Percentiles rank a stretch among this genome's conserved stretches.
phyloP scores from a whole-genome alignment of 2,797 vertebrate genomes.

The Danio kyathit region DNA sequence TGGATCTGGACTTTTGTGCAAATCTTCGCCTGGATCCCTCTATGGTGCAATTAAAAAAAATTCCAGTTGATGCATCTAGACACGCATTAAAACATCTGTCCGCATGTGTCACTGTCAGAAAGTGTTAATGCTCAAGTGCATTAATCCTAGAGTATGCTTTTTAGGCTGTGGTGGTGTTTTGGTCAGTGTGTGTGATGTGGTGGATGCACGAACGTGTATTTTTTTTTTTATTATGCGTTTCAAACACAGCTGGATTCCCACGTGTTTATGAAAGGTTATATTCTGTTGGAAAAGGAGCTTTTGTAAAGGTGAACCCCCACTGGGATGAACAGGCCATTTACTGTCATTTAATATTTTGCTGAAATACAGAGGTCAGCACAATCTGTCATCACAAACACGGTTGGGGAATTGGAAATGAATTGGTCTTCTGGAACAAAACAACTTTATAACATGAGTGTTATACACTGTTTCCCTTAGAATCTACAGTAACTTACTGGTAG shows the following conservation, averaged over 20 bases:
- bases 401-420: neutral
- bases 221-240: conserved; percentile 39
- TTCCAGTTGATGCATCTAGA: conserved; percentile 69
- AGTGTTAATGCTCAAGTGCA: conserved; percentile 49
- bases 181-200: conserved; percentile 40
- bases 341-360: neutral
- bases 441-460: neutral
- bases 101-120: conserved; percentile 56
- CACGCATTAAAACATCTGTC: conserved; percentile 69
- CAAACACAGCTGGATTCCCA: neutral
- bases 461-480: too few species aligned
- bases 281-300: neutral
- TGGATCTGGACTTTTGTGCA: conserved; percentile 66
- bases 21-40: conserved; percentile 64
- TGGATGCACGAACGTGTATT: neutral
- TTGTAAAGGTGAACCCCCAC: neutral
- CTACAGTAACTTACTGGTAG: too few species aligned
- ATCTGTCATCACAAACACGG: neutral
- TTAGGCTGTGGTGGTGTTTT: conserved; percentile 27
- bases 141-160: conserved; percentile 30
- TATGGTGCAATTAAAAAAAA: conserved; percentile 69
- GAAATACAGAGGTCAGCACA: neutral
- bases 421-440: neutral
- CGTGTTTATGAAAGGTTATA: neutral
- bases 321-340: neutral